Conservation (phyloP, 2,888 invertebrate species). For the Yponomeuta cagnagella region DNA sequence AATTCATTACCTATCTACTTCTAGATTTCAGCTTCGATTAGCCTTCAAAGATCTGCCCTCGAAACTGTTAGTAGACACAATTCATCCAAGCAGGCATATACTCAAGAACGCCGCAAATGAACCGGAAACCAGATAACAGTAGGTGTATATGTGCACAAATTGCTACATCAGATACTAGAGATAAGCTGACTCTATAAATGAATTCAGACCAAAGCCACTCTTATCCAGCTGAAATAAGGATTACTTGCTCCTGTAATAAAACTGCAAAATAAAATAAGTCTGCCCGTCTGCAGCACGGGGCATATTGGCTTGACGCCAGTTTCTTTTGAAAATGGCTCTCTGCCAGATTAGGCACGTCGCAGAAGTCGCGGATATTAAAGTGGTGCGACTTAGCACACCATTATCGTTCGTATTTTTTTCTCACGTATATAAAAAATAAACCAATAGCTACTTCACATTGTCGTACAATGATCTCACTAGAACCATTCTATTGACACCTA, state of each 20-base stretch:
- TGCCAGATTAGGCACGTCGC: constrained; percentile 2
- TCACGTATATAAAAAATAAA: neutral
- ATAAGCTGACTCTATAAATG: neutral
- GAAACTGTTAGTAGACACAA: neutral
- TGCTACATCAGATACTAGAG: neutral
- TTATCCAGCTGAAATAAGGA: neutral
- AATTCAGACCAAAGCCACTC: neutral
- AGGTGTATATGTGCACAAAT: neutral
- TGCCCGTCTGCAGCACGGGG: neutral
- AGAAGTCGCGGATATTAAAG: constrained; percentile 4
- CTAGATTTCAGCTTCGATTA: neutral
- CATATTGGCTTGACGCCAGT: neutral
- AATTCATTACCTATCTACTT: neutral
- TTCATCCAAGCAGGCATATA: neutral
- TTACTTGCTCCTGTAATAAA: neutral
- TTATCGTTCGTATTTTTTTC: neutral
- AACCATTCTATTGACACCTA: neutral
- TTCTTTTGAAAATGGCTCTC: constrained; percentile 4
- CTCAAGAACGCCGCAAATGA: neutral
- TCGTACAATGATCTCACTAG: neutral
- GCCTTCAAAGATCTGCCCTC: neutral
- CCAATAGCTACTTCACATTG: neutral
- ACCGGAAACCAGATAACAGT: neutral
- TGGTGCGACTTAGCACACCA: neutral
- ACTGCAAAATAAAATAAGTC: neutral